Conservation (phyloP, 2,797 vertebrate genomes). For the Oryzias sinensis region DNA sequence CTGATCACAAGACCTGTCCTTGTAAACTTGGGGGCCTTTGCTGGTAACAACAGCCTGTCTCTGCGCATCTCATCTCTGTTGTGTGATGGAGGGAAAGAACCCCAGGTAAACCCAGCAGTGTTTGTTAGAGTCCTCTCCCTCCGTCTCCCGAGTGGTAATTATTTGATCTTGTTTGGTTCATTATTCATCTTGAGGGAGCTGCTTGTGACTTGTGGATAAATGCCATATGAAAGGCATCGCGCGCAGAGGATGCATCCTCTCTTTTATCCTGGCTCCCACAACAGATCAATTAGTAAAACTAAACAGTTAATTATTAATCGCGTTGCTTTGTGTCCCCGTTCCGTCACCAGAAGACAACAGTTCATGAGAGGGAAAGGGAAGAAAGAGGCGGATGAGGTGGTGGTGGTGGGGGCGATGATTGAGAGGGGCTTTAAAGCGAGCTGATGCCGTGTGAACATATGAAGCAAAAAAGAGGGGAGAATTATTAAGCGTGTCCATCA, state of each 20-base stretch:
- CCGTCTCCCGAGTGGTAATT: conserved; percentile 73
- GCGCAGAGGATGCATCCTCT: conserved; percentile 72
- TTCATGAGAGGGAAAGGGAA: conserved; percentile 70
- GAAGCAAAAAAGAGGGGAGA: conserved; percentile 61
- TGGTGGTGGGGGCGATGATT: conserved; percentile 56
- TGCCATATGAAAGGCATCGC: conserved; percentile 80
- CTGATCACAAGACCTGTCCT: conserved; percentile 42
- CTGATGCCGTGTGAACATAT: conserved; percentile 74
- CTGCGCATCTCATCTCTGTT: conserved; percentile 52
- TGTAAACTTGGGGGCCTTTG: conserved; percentile 55
- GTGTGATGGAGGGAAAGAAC: conserved; percentile 62
- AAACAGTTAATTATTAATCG: conserved; percentile 85
- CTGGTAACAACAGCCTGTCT: conserved; percentile 51
- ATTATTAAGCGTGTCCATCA: conserved; percentile 77
- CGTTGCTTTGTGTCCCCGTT: conserved; percentile 80
- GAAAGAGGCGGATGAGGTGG: background rate
- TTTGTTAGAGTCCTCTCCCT: conserved; percentile 69
- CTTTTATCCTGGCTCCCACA: conserved; percentile 81
- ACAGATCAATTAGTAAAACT: conserved; percentile 85
- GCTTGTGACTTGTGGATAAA: conserved; percentile 80
- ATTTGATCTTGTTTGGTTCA: conserved; percentile 85
- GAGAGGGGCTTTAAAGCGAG: conserved; percentile 76
- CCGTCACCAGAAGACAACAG: conserved; percentile 78
- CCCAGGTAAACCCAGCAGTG: conserved; percentile 71
- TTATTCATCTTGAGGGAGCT: conserved; percentile 82